Evolutionary conservation across 2,113 vertebrate species (phyloP), one percentile per base, ranked within the genome.

Genomic region (Ctenomys sociabilis): DNA sequence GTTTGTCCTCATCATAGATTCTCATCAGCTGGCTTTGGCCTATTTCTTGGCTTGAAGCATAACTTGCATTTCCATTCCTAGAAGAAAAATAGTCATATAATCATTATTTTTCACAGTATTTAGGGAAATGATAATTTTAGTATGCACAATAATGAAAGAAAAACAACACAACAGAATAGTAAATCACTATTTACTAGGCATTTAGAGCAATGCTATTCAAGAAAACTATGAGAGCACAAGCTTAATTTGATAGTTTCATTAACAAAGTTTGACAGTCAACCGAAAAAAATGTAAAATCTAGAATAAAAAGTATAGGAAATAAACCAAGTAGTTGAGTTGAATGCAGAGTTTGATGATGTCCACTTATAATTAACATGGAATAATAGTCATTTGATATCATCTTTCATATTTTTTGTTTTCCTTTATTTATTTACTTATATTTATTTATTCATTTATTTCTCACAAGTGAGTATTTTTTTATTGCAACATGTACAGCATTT

Each of bases 401-500:
- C 14, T 28, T 5, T 6, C 32, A 30, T 30, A n/a, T n/a, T n/a
- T n/a, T n/a, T n/a, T n/a, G n/a, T n/a, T n/a, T n/a, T n/a, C n/a
- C n/a, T n/a, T n/a, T n/a, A n/a, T n/a, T n/a, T n/a, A n/a, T n/a
- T n/a, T n/a, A n/a, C n/a, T n/a, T n/a, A n/a, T n/a, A n/a, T n/a
- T n/a, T n/a, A n/a, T n/a, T n/a, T n/a, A n/a, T n/a, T n/a, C n/a
- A n/a, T n/a, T n/a, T n/a, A n/a, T n/a, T n/a, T n/a, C n/a, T n/a
- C n/a, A n/a, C n/a, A n/a, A n/a, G n/a, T n/a, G n/a, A n/a, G n/a
- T n/a, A n/a, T n/a, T n/a, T n/a, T n/a, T n/a, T n/a, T 98, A 98
- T 96, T 98, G 99, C 98, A 99, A 99, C 99, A 98, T 98, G 98
- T 99, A 99, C 99, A 99, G 99, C 98, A 98, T 99, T 99, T 99